These are phyloP conservation scores for Temnothorax unifasciatus DNA, from an alignment of 2,888 invertebrate species.

Conservation along the genomic window DNA sequence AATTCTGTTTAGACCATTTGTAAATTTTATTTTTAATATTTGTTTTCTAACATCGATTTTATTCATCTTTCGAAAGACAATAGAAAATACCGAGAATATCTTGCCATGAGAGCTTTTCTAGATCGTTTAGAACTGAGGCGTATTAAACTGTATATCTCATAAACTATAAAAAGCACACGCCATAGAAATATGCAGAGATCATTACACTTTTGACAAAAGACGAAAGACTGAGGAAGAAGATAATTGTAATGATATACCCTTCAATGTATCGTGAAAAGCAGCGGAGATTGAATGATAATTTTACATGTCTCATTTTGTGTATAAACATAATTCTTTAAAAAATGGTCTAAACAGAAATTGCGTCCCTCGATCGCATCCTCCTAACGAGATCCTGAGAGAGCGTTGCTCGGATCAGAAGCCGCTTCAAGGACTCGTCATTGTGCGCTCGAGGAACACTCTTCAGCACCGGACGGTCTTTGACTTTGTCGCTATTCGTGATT, in stretches of 20 bases:
- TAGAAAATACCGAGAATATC: no score
- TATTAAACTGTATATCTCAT: no score
- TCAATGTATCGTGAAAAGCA: not conserved
- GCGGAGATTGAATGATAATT: not conserved
- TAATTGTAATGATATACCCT: not conserved
- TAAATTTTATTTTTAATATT: conserved; percentile 5
- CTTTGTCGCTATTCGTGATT: conserved; percentile 87
- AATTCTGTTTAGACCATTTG: not conserved
- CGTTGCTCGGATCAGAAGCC: not conserved
- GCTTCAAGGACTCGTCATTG: not conserved
- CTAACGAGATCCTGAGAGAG: not conserved
- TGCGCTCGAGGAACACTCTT: conserved; percentile 47
- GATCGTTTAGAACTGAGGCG: no score
- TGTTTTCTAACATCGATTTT: not conserved
- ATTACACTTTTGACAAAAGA: not conserved
- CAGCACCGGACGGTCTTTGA: conserved; percentile 79
- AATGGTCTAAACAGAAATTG: conserved; percentile 8
- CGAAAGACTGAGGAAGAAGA: not conserved
- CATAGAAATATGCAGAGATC: no score
- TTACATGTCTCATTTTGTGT: not conserved
- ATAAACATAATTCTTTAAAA: not conserved
- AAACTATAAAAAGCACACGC: no score
- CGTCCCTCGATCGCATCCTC: not conserved
- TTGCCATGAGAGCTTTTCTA: no score
- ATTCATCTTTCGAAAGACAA: no score